Evolutionary conservation across 2,888 invertebrate genomes (phyloP), one percentile per base, ranked within the genome.

Genomic region (Eucera pruinosa): DNA sequence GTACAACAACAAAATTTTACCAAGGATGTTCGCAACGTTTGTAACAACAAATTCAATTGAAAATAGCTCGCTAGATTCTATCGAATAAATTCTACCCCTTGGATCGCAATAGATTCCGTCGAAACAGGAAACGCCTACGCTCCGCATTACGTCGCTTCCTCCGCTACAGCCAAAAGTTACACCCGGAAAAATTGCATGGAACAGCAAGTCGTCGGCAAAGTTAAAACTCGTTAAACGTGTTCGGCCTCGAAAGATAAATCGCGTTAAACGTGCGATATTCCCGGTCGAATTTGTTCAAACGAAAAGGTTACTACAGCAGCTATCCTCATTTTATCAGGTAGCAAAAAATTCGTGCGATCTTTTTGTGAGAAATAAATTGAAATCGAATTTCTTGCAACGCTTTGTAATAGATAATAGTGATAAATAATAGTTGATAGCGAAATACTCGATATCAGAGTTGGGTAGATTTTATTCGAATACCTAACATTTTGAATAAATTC

Each of bases 171-270:
- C 15, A 20, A 9, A 65, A 43, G 30, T 43, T 23, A 43, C 41
- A 20, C 30, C 27, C 41, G 15, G 20, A 20, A 65, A 43, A 52
- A 54, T 54, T 27, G 27, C 48, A 20, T n/a, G 18, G 36, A 39
- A 50, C 30, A 36, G 23, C 61, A n/a, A 39, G 36, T 50, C 25
- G 7, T 18, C 33, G 13, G 25, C 30, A 33, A 33, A 36, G 50
- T 30, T 50, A 7, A 68, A 50, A 43, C 48, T 68, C 39, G 60
- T 68, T 50, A 68, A 68, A 61, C 41, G 27, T 43, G 50, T 50
- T 43, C 50, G 25, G 39, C 13, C n/a, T 30, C 41, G 60, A 33
- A 30, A 61, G 61, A 60, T 36, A 50, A 68, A 67, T 67, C 47
- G 66, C 47, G 58, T 58, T 67, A 39, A 58, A 47, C 48, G 27